Conservation (phyloP, 1,140 invertebrate species). For the Laupala kohalensis region DNA sequence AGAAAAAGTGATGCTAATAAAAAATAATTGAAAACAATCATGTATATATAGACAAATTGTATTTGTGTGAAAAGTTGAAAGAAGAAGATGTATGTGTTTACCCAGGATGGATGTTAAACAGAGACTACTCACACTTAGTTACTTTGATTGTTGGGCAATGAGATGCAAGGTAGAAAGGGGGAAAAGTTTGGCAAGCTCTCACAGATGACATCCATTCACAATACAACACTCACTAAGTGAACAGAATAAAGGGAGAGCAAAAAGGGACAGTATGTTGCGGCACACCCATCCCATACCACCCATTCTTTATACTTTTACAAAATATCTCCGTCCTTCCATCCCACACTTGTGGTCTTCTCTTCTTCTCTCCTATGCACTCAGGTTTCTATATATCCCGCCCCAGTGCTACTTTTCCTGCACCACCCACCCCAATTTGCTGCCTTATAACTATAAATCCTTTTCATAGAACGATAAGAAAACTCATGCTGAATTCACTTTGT, state of each 20-base stretch:
- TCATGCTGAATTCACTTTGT: neutral
- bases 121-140: constrained; percentile 11
- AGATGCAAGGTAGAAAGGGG: constrained; percentile 16
- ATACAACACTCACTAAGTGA: constrained; percentile 18
- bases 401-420: neutral
- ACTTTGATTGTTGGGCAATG: constrained; percentile 7
- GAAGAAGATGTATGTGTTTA: constrained; percentile 11
- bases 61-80: constrained; percentile 11
- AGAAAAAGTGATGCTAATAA: constrained; percentile 14
- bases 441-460: neutral
- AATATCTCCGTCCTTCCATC: neutral
- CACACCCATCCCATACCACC: constrained; percentile 13
- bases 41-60: constrained; percentile 13
- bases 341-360: neutral
- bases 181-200: constrained; percentile 16
- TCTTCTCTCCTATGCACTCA: neutral
- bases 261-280: constrained; percentile 13
- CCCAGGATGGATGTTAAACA: constrained; percentile 3
- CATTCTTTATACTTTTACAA: neutral
- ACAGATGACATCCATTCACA: constrained; percentile 17
- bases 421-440: neutral
- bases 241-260: constrained; percentile 9
- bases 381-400: neutral
- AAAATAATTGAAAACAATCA: constrained; percentile 12
- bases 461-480: neutral